phyloP scores from a whole-genome alignment of 2,888 invertebrate genomes.

The Pandemis heparana region DNA sequence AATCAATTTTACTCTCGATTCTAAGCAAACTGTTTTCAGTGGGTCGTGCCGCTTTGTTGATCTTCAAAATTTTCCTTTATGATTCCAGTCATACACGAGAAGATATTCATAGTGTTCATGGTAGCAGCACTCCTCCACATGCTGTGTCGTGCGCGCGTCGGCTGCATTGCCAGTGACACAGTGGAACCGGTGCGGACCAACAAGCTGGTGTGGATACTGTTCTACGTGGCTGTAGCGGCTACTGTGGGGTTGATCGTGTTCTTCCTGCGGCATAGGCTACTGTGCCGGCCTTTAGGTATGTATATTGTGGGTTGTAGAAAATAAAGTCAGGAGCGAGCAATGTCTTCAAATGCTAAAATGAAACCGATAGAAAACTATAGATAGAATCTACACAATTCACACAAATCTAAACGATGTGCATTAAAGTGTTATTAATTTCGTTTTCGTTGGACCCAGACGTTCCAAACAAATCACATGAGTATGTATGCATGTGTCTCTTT shows the following conservation, averaged over 20 bases:
- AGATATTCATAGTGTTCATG: conserved; percentile 97
- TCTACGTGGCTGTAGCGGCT: conserved; percentile 90
- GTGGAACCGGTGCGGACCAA: conserved; percentile 88
- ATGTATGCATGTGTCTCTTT: too few species aligned
- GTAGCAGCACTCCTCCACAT: conserved; percentile 93
- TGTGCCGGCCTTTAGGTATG: conserved; percentile 96
- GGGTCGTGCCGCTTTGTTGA: too few species aligned
- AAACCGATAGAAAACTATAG: too few species aligned
- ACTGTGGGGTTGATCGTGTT: conserved; percentile 94
- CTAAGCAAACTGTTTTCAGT: too few species aligned
- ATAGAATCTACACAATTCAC: too few species aligned
- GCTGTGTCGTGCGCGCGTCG: conserved; percentile 83
- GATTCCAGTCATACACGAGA: conserved; percentile 93
- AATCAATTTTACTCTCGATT: too few species aligned
- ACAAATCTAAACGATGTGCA: too few species aligned
- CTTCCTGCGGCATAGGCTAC: conserved; percentile 94
- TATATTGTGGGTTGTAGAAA: not conserved
- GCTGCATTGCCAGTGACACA: conserved; percentile 70
- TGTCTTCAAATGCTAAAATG: not conserved
- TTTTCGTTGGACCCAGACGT: too few species aligned
- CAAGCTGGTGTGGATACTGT: conserved; percentile 87
- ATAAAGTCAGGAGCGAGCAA: not conserved
- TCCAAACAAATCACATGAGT: too few species aligned
- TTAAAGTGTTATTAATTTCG: too few species aligned
- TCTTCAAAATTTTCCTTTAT: not conserved